Evolutionary conservation across 2,797 vertebrate genomes (phyloP).

Genomic region (Delichon dasypus): DNA sequence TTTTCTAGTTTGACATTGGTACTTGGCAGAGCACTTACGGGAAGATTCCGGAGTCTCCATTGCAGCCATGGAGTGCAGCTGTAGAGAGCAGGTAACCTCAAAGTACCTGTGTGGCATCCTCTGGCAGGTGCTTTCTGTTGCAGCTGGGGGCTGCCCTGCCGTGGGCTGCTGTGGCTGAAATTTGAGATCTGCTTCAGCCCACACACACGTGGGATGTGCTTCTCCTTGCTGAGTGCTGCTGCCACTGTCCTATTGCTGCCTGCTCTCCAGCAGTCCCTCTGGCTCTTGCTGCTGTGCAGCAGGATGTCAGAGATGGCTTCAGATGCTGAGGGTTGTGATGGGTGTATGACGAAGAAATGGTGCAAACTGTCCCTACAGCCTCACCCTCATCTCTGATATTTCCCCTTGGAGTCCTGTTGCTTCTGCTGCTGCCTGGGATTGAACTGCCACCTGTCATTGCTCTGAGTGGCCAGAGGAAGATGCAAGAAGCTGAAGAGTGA

Average conservation of each 20-base stretch:
- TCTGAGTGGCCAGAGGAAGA: background rate
- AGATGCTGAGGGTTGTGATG: background rate
- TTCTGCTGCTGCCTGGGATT: background rate
- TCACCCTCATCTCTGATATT: background rate
- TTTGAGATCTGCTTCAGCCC: background rate
- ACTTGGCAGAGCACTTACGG: accelerated
- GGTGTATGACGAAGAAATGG: background rate
- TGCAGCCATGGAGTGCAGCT: background rate
- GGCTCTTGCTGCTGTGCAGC: background rate
- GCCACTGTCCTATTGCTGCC: background rate
- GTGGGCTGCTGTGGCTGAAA: background rate
- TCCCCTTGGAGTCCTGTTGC: background rate
- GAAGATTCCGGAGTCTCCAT: background rate
- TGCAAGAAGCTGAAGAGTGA: background rate
- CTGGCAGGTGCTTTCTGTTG: background rate
- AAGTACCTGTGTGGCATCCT: background rate
- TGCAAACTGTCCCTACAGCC: background rate
- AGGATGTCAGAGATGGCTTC: background rate
- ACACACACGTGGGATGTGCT: background rate
- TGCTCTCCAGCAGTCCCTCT: background rate
- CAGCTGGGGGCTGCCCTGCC: background rate
- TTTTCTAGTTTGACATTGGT: background rate
- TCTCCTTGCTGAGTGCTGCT: background rate
- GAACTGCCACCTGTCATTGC: background rate
- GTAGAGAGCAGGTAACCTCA: background rate